Evolutionary conservation across 1,140 invertebrate genomes (phyloP), one percentile per base, ranked within the genome.

Genomic region (Condylostylus longicornis): DNA sequence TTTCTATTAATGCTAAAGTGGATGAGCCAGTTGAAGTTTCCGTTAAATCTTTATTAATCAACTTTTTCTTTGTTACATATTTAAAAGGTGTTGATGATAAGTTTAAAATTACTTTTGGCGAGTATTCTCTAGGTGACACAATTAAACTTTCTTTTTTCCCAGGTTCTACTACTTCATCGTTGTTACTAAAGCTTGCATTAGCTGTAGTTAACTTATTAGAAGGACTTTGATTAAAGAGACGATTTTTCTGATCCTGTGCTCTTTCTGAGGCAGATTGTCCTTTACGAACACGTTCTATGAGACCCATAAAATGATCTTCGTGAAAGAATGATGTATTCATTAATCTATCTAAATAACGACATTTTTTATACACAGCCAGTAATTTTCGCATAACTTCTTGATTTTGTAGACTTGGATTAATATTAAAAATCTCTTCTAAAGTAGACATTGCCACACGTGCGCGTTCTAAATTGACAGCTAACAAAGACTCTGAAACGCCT

Each of bases 291-390:
- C 69, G 62, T 42, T 75, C 72, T 18, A 76, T 52, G n/a, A 76
- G 52, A 18, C 69, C 72, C 49, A 74, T 72, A 48, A 82, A 79
- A 52, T 82, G 74, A 43, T 75, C 72, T 47, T 82, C 81, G 44
- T 84, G 77, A 53, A 90, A 90, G 62, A 85, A 87, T 1, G 76
- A 74, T 0, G 85, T 86, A 25, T 78, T 80, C 68, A 90, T 79
- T 4, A 86, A 58, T 45, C 79, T 77, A 57, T 89, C 85, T 53
- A 90, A 68, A 45, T 76, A 84, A 36, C 82, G 75, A 47, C 82
- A 87, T 55, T 87, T 82, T 58, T 86, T 87, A 50, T 88, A 89
- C 17, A 88, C 73, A 42, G 76, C 71, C 14, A 90, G 57, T 13
- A 90, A 58, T 60, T 81, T 80, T 37, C 77, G 69, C 73, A 86